These are phyloP conservation scores for Tipula confusa DNA, from an alignment of 2,888 invertebrate genomes.

Conservation along the genomic window DNA sequence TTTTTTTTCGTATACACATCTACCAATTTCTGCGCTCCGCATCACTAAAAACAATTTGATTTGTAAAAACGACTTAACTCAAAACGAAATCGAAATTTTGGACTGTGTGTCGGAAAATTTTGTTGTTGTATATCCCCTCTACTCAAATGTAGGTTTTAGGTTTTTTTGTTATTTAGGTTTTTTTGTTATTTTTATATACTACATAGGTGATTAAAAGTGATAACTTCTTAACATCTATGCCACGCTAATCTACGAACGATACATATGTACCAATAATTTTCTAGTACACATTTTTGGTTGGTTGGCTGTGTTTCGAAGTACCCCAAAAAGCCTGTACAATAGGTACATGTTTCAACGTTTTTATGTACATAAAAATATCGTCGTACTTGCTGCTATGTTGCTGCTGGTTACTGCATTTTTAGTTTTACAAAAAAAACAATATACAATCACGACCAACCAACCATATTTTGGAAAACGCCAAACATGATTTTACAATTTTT, in stretches of 20 bases:
- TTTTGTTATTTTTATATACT: too few relatives aligned
- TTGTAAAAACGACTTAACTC: conserved; percentile 21
- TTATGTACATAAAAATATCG: too few relatives aligned
- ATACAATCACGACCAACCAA: not conserved
- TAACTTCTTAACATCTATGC: not conserved
- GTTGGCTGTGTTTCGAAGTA: not conserved
- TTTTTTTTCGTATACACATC: too few relatives aligned
- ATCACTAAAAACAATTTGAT: not conserved
- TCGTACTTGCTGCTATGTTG: not conserved
- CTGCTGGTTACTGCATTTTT: not conserved
- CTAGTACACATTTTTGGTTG: not conserved
- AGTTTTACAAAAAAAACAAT: not conserved
- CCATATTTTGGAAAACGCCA: not conserved
- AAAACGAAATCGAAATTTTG: too few relatives aligned
- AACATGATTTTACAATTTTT: not conserved
- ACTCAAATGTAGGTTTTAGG: too few relatives aligned
- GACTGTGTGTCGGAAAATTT: too few relatives aligned
- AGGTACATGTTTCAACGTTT: not conserved
- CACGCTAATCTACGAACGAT: not conserved
- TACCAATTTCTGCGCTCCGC: not conserved
- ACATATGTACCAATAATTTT: not conserved
- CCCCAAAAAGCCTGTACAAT: not conserved
- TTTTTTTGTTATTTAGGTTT: too few relatives aligned
- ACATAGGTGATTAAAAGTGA: not conserved
- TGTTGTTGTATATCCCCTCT: too few relatives aligned